Conservation (phyloP, 2,888 invertebrate genomes). For the Teleogryllus oceanicus region DNA sequence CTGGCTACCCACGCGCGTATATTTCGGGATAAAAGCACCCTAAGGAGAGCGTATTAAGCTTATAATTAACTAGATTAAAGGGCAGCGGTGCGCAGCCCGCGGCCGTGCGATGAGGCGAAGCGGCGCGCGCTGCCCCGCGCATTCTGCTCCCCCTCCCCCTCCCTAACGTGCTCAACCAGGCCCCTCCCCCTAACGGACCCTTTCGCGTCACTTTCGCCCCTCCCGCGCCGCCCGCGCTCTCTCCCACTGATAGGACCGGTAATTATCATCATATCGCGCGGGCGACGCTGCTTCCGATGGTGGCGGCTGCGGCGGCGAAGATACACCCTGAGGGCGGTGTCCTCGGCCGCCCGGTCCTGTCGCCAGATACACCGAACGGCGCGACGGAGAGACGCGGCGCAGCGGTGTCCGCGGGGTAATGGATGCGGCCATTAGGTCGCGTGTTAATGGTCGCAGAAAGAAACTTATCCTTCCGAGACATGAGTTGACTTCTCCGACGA, state of each 20-base stretch:
- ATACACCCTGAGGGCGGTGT: too few species aligned
- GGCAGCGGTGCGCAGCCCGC: background rate
- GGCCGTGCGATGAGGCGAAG: background rate
- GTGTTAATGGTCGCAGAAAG: background rate
- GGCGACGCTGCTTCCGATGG: too few species aligned
- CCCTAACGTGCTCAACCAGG: background rate
- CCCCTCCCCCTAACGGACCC: background rate
- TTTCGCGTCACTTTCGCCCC: background rate
- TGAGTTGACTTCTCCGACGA: background rate
- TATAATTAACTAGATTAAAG: constrained; percentile 18
- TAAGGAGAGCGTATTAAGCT: constrained; percentile 9
- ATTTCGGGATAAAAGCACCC: constrained; percentile 18
- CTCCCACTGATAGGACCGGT: background rate
- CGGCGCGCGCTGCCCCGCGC: background rate
- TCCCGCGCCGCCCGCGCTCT: background rate
- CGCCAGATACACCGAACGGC: background rate
- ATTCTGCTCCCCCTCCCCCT: background rate
- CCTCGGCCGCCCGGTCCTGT: too few species aligned
- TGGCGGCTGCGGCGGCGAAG: too few species aligned
- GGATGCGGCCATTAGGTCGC: background rate
- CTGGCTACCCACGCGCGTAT: background rate
- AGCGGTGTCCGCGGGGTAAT: too few species aligned
- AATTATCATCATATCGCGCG: too few species aligned
- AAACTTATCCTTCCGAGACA: background rate
- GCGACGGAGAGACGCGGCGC: background rate